Conservation (phyloP, 2,888 invertebrate genomes). For the Agriotes lineatus region DNA sequence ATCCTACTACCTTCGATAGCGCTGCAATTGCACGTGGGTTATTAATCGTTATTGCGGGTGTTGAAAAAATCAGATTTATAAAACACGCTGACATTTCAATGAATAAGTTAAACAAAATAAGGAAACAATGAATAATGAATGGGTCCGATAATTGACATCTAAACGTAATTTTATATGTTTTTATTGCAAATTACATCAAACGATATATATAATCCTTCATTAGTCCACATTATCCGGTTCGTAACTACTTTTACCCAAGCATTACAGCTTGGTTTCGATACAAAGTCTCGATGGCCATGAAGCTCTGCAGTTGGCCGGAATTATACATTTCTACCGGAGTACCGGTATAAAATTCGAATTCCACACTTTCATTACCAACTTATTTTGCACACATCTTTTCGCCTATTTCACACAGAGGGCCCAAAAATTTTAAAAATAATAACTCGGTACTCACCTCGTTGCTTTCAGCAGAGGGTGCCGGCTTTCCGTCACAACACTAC, state of each 20-base stretch:
- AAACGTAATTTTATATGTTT: background rate
- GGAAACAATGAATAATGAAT: background rate
- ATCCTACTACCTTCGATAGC: background rate
- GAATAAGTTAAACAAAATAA: background rate
- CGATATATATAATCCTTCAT: background rate
- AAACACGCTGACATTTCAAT: background rate
- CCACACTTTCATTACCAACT: background rate
- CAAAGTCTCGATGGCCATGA: slow-evolving; percentile 39
- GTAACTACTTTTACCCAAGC: slow-evolving; percentile 9
- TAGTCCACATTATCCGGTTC: slow-evolving; percentile 10
- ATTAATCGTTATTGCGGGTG: background rate
- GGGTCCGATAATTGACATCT: background rate
- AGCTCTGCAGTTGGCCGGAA: slow-evolving; percentile 41
- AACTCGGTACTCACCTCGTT: background rate
- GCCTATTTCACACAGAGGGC: background rate
- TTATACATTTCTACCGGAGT: slow-evolving; percentile 32
- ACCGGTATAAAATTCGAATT: background rate
- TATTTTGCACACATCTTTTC: background rate
- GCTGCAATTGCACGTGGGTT: background rate
- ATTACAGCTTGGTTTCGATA: background rate
- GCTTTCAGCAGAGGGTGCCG: background rate
- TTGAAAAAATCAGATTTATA: background rate
- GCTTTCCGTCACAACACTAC: background rate
- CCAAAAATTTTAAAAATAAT: background rate
- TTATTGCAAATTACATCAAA: background rate